Base-by-base conservation (phyloP, 2,888 invertebrate genomes). In the Cataglyphis rosenhaueri region DNA sequence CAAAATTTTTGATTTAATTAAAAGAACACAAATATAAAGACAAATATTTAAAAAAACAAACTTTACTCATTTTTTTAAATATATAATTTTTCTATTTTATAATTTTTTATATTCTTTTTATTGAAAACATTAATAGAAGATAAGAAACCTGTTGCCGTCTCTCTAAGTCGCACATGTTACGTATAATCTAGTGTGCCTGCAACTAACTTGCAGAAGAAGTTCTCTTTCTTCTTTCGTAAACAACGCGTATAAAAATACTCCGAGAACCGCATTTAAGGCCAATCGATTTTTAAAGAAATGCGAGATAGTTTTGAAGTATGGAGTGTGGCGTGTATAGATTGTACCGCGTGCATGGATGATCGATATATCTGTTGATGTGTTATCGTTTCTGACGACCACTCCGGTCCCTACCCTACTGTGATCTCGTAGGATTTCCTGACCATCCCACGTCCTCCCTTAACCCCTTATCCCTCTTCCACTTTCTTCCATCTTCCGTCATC, bases 321-420 rank as follows among this genome's bases (percentile, higher is more conserved):
- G 75, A 84, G 71, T 83, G 71, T 82, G 68, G 70, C 76, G 74
- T 65, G 64, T 81, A 61, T 52, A 52, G n/a, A 52, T 61, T 78
- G 86, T 89, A 88, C 85, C 84, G 86, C 83, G 87, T 82, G 68
- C 85, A 89, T 87, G 82, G 87, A 92, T 92, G 91, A 92, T 92
- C 92, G 91, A 92, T 92, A 91, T 92, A 91, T 91, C 87, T 91
- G 88, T 90, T 88, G 86, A 81, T 91, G 91, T 89, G 91, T 92
- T 92, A 92, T 92, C 91, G 91, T 91, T 91, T 90, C 90, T 89
- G 91, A 91, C 91, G 89, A 92, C 89, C 87, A 89, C 82, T 78
- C 85, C 84, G 82, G 61, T 65, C 82, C 75, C 81, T 85, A 84
- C 85, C 70, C 81, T 82, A 82, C 85, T 81, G 86, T 89, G 70